Percentiles rank a stretch among this genome's conserved stretches.
phyloP scores from a whole-genome alignment of 2,888 invertebrate genomes.

The Hyposoter dolosus region DNA sequence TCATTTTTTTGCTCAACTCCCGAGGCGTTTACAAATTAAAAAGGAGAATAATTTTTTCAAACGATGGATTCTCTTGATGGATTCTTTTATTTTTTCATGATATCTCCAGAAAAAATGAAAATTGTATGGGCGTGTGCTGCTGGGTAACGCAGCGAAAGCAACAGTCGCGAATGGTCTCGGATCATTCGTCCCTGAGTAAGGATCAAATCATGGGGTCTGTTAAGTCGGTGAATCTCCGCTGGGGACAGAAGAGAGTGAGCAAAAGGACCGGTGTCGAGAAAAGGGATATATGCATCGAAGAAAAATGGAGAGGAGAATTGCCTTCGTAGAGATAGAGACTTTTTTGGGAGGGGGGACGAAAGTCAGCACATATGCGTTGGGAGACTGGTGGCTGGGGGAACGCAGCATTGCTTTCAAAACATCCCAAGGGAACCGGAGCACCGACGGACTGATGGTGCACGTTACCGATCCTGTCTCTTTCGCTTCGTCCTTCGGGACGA shows the following conservation, averaged over 20 bases:
- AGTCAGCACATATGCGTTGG: constrained; percentile 78
- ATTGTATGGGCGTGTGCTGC: background rate
- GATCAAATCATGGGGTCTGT: constrained; percentile 48
- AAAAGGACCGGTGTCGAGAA: constrained; percentile 15
- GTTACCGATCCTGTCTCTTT: constrained; percentile 74
- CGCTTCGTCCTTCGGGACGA: constrained; percentile 78
- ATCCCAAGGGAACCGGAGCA: constrained; percentile 76
- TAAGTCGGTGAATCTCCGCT: constrained; percentile 49
- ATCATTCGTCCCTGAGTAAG: constrained; percentile 60
- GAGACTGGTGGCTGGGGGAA: constrained; percentile 76
- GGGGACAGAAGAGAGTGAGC: constrained; percentile 3
- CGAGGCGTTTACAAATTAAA: background rate
- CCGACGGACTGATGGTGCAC: constrained; percentile 69
- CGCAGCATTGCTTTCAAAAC: constrained; percentile 82
- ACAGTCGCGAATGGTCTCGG: constrained; percentile 65
- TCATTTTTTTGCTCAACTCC: background rate
- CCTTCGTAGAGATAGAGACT: background rate
- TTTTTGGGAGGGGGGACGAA: constrained; percentile 28
- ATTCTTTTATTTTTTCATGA: background rate
- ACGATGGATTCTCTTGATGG: background rate
- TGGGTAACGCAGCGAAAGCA: background rate
- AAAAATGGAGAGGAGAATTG: constrained; percentile 30
- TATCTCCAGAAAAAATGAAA: background rate
- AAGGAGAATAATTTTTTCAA: too few species aligned
- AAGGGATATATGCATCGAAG: constrained; percentile 49